Evolutionary conservation across 2,113 vertebrate genomes (phyloP).

Genomic region (Rhynchopsitta pachyrhyncha): DNA sequence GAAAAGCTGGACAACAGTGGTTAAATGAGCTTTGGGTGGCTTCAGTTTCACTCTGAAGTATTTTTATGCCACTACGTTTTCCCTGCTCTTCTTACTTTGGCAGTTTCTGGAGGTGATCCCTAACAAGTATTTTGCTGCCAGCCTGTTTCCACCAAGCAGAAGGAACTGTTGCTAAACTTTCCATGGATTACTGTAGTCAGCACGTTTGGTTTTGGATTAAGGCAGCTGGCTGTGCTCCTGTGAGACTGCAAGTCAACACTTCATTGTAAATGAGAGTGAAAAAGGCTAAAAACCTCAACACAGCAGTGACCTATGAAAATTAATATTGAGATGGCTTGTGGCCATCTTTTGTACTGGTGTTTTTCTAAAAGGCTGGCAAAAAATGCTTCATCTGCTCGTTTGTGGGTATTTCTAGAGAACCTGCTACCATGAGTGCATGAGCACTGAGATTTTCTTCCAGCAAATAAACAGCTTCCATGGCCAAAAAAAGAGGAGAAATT

Average conservation of each 20-base stretch:
- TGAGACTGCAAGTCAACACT: background rate
- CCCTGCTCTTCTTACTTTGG: background rate
- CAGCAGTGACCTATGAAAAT: background rate
- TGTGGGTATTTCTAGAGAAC: background rate
- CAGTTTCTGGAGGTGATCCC: background rate
- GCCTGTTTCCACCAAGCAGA: background rate
- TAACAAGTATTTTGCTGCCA: background rate
- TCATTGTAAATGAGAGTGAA: background rate
- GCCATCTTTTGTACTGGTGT: background rate
- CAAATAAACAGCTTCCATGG: background rate
- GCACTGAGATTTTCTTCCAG: background rate
- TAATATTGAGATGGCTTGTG: background rate
- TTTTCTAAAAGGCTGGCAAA: background rate
- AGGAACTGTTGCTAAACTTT: background rate
- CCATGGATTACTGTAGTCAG: background rate
- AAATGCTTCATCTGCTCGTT: background rate
- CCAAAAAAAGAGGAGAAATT: background rate
- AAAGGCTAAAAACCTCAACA: background rate
- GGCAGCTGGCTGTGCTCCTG: background rate
- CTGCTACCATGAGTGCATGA: background rate
- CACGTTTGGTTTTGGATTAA: background rate
- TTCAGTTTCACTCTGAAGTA: background rate
- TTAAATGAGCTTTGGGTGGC: background rate
- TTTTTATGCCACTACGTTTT: background rate
- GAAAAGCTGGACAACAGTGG: background rate